Conservation (phyloP, 2,888 invertebrate genomes). For the Asteroscopus sphinx region DNA sequence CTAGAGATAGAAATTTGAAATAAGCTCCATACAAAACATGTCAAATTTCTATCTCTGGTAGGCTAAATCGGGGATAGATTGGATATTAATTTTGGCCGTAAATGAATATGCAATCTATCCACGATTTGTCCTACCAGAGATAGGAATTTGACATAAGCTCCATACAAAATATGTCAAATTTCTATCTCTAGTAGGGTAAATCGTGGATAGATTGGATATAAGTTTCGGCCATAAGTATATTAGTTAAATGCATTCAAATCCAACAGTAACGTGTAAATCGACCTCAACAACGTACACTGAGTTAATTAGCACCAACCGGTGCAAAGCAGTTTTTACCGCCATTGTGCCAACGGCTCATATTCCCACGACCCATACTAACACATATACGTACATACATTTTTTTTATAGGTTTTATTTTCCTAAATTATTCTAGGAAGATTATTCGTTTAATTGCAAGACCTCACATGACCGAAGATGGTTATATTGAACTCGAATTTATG, state of each 20-base stretch:
- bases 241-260: slow-evolving; percentile 41
- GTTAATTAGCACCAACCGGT: slow-evolving; percentile 77
- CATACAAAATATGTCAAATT: too few species aligned
- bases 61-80: too few species aligned
- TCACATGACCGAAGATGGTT: slow-evolving; percentile 51
- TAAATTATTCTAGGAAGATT: slow-evolving; percentile 48
- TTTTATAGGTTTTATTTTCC: slow-evolving; percentile 53
- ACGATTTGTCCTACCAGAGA: too few species aligned
- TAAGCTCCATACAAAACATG: too few species aligned
- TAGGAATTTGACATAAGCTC: too few species aligned
- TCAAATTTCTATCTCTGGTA: too few species aligned
- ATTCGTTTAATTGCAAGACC: slow-evolving; percentile 50
- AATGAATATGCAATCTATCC: too few species aligned
- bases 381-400: slow-evolving; percentile 48
- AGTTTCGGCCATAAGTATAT: too few species aligned
- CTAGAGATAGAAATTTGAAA: too few species aligned
- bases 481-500: slow-evolving; percentile 47
- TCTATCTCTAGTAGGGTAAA: too few species aligned
- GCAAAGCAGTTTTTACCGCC: slow-evolving; percentile 70
- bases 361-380: slow-evolving; percentile 71
- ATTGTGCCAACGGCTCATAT: slow-evolving; percentile 68
- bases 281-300: slow-evolving; percentile 50
- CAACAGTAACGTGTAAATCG: slow-evolving; percentile 40
- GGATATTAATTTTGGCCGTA: too few species aligned
- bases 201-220: too few species aligned